A percentile compares a stretch with the other conserved stretches of the same genome.
phyloP scores from a whole-genome alignment of 1,140 invertebrate species.

The Apocrypta bakeri region DNA sequence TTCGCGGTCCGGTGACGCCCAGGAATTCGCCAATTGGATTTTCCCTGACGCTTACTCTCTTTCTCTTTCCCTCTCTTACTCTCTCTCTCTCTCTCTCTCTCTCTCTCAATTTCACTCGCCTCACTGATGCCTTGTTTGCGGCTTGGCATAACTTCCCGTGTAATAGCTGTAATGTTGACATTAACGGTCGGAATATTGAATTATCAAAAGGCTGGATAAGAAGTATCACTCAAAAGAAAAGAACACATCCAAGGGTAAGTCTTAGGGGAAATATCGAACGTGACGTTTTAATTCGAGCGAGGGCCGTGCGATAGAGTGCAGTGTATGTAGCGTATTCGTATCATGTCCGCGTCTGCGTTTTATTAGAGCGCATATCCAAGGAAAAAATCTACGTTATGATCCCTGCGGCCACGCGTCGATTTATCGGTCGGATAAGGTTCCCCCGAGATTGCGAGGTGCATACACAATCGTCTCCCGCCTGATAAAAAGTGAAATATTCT shows the following conservation, averaged over 20 bases:
- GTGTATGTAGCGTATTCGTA: constrained; percentile 24
- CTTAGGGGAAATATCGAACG: constrained; percentile 16
- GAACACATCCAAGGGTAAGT: too few species aligned
- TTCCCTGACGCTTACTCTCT: constrained; percentile 58
- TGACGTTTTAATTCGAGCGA: constrained; percentile 44
- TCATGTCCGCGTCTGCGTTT: constrained; percentile 47
- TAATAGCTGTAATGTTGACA: background rate
- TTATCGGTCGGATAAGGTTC: constrained; percentile 49
- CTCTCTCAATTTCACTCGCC: background rate
- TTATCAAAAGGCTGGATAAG: background rate
- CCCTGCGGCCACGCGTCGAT: constrained; percentile 23
- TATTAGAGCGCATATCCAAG: constrained; percentile 42
- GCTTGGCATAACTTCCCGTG: background rate
- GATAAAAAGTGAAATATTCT: constrained; percentile 46
- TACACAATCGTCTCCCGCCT: constrained; percentile 24
- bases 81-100: background rate
- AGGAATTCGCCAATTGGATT: constrained; percentile 74
- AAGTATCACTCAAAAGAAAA: background rate
- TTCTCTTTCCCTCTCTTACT: constrained; percentile 9
- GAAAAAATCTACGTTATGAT: constrained; percentile 48
- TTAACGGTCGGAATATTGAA: background rate
- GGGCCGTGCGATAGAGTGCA: background rate
- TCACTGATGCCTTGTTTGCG: background rate
- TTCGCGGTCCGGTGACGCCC: constrained; percentile 72
- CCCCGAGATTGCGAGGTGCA: constrained; percentile 40